Base-by-base conservation (phyloP, 2,113 vertebrate genomes). In the Oryzias woworae region DNA sequence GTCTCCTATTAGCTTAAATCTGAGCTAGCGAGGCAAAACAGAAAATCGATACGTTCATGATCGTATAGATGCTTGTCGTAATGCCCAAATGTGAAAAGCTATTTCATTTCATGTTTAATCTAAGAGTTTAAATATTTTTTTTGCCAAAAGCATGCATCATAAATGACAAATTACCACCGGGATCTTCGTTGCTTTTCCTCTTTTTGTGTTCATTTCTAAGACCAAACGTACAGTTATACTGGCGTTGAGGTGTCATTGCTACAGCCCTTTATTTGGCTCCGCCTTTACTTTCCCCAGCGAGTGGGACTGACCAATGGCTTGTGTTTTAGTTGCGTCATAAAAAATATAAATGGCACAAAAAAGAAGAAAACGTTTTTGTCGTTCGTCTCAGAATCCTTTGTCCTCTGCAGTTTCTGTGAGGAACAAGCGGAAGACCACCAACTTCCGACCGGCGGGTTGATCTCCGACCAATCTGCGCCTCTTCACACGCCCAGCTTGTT, bases 401-500 rank as follows among this genome's bases (percentile, higher is more conserved):
- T 12, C 36, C 36, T 36, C 36, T 36, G 36, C 36, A 36, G 7
- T 36, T 22, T 51, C 53, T 60, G n/a, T n/a, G 60, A 36, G 17
- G 75, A 65, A 62, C 8, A 2, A 60, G 20, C 18, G 14, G 57
- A 24, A 4, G 24, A 41, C 15, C 36, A 36, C 36, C 36, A 3
- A 36, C 36, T 36, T 36, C 36, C 51, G 4, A 22, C 23, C 41
- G 31, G 68, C 44, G 26, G 13, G 66, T 53, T 42, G 59, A 58
- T 41, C 20, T 47, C 56, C 17, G 31, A 5, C 45, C 28, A 7
- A 24, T 13, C 43, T 22, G 15, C 3, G n/a, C 14, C 42, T 8
- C 2, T 22, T 92, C 86, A 93, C 69, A 98, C 95, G 0, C 95
- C 94, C 15, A 99, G 90, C 73, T 95, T 98, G 55, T 96, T 96